phyloP scores from a whole-genome alignment of 2,797 vertebrate genomes.

The Hybognathus amarus region DNA sequence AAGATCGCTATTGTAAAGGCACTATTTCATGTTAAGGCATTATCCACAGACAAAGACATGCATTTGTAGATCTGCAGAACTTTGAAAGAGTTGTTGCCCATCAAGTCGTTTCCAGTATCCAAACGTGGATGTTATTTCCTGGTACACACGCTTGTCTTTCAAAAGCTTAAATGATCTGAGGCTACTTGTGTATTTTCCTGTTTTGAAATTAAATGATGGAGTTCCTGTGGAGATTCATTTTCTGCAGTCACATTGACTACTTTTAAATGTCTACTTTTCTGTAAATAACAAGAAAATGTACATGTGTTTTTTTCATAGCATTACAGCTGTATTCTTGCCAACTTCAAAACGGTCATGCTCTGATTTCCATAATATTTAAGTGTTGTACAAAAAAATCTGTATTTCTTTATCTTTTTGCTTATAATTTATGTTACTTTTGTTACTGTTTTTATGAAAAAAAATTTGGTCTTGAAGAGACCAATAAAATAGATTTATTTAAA shows the following conservation, averaged over 20 bases:
- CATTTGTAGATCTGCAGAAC: constrained; percentile 56
- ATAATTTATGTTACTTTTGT: constrained; percentile 78
- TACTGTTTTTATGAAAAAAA: constrained; percentile 61
- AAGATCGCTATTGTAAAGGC: constrained; percentile 42
- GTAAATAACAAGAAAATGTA: constrained; percentile 51
- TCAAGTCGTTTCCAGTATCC: constrained; percentile 29
- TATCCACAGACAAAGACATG: constrained; percentile 61
- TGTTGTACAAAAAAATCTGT: constrained; percentile 72
- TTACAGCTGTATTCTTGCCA: constrained; percentile 46
- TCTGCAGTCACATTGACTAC: constrained; percentile 83
- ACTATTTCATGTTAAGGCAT: constrained; percentile 61
- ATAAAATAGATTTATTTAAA: constrained; percentile 65
- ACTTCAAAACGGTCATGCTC: constrained; percentile 34
- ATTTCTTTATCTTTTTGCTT: constrained; percentile 70
- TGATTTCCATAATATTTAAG: constrained; percentile 73
- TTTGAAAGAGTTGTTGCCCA: constrained; percentile 7
- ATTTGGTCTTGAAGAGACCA: constrained; percentile 69
- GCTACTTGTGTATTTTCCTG: constrained; percentile 52
- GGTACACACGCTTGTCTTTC: constrained; percentile 58
- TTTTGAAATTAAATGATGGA: constrained; percentile 57
- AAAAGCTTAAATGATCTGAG: constrained; percentile 60
- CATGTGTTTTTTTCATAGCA: constrained; percentile 25
- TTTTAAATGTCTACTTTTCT: constrained; percentile 49
- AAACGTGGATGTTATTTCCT: constrained; percentile 23
- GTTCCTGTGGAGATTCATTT: constrained; percentile 62